Conservation (phyloP, 1,140 invertebrate genomes). For the Parasteatoda tepidariorum region DNA sequence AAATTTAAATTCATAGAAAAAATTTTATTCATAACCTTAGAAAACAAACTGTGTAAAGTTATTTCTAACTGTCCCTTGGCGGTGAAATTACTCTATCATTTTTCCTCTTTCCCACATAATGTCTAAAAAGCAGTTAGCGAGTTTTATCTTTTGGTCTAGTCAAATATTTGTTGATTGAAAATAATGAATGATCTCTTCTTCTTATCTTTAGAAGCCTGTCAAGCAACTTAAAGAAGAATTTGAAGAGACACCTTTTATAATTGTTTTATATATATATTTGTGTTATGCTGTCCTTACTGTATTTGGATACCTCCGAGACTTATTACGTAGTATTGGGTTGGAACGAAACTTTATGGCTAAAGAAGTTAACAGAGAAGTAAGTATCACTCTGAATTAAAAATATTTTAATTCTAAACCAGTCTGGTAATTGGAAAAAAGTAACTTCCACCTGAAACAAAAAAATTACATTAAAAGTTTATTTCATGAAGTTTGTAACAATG, state of each 20-base stretch:
- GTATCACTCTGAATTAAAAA: no score
- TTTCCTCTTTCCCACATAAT: background rate
- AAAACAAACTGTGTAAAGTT: background rate
- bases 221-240: constrained; percentile 59
- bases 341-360: constrained; percentile 68
- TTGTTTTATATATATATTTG: constrained; percentile 62
- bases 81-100: background rate
- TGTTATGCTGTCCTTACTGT: constrained; percentile 67
- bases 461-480: no score
- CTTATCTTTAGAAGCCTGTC: background rate
- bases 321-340: constrained; percentile 68
- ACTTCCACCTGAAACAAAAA: background rate
- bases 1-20: no score
- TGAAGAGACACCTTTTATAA: constrained; percentile 63
- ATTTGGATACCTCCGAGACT: constrained; percentile 70
- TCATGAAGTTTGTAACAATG: no score
- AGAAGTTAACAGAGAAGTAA: constrained; percentile 65
- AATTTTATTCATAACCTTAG: background rate
- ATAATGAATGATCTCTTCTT: background rate
- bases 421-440: constrained; percentile 9
- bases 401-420: no score
- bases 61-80: background rate
- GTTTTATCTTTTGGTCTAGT: background rate
- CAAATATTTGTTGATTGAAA: background rate
- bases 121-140: background rate